These are phyloP conservation scores for Saiga tatarica DNA, from an alignment of 2,113 vertebrate species.

Conservation along the genomic window DNA sequence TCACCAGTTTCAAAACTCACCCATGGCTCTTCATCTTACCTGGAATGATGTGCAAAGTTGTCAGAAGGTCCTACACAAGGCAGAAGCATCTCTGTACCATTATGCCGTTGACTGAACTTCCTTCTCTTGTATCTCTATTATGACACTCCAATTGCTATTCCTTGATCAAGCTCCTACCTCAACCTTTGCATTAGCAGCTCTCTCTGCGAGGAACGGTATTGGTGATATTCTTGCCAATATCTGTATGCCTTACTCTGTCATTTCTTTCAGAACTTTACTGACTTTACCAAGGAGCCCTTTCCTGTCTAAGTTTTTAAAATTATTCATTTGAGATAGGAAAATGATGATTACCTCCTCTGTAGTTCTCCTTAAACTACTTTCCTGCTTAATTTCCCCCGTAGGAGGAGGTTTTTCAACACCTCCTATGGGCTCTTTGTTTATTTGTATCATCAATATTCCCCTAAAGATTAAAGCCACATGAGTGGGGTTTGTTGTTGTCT, in stretches of 20 bases:
- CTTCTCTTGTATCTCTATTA: neutral
- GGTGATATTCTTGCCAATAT: neutral
- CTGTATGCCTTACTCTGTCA: neutral
- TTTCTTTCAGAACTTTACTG: neutral
- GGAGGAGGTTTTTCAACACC: neutral
- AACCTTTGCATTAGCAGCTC: neutral
- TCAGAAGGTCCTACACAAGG: neutral
- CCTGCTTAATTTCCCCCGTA: neutral
- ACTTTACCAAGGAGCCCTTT: neutral
- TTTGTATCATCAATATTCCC: neutral
- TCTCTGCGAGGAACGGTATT: neutral
- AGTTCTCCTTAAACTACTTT: neutral
- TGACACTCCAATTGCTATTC: neutral
- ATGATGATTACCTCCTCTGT: fast-evolving
- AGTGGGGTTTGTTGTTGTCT: neutral
- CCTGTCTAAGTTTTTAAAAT: neutral
- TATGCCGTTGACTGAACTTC: neutral
- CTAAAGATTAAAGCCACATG: neutral
- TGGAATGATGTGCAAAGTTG: neutral
- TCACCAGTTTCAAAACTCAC: neutral
- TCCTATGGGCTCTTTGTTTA: neutral
- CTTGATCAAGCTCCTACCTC: too few relatives aligned
- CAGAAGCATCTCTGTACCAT: neutral
- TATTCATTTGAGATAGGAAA: neutral
- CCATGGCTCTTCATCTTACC: neutral